Percentiles rank a stretch among this genome's conserved stretches.
Evolutionary conservation across 2,113 vertebrate genomes (phyloP).

Genomic region (Dinomys branickii): DNA sequence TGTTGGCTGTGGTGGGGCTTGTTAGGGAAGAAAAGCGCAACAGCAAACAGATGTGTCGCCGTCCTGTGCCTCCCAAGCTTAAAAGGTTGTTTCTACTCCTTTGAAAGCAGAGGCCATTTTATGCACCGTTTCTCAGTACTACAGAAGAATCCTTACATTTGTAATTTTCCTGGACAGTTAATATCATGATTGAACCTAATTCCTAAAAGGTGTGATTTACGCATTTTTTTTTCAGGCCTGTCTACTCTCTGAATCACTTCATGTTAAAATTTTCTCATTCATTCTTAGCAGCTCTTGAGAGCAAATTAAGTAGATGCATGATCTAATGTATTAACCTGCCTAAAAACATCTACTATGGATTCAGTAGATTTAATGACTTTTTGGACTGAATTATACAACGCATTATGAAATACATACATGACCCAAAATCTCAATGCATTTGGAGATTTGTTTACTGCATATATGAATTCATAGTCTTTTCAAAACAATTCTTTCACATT

Average conservation of each 20-base stretch:
- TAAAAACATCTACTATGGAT: background rate
- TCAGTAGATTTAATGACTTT: background rate
- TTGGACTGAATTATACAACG: background rate
- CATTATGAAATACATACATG: background rate
- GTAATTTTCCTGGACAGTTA: background rate
- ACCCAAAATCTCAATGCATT: background rate
- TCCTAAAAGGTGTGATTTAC: background rate
- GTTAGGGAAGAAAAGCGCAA: conserved; percentile 59
- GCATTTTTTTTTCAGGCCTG: background rate
- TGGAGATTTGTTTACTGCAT: background rate
- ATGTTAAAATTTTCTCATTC: background rate
- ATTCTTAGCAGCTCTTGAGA: background rate
- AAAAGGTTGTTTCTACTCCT: background rate
- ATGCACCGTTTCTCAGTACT: background rate
- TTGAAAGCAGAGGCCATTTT: conserved; percentile 42
- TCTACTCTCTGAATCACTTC: background rate
- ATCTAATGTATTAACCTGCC: background rate
- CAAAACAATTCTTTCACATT: background rate
- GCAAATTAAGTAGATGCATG: background rate
- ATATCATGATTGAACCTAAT: background rate
- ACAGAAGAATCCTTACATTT: background rate
- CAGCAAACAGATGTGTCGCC: background rate
- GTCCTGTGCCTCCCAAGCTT: background rate
- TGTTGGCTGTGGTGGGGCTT: background rate
- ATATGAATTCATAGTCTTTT: background rate